A percentile compares a stretch with the other conserved stretches of the same genome.
Evolutionary conservation across 2,113 vertebrate species (phyloP).

Genomic region (Tachuris rubrigastra): DNA sequence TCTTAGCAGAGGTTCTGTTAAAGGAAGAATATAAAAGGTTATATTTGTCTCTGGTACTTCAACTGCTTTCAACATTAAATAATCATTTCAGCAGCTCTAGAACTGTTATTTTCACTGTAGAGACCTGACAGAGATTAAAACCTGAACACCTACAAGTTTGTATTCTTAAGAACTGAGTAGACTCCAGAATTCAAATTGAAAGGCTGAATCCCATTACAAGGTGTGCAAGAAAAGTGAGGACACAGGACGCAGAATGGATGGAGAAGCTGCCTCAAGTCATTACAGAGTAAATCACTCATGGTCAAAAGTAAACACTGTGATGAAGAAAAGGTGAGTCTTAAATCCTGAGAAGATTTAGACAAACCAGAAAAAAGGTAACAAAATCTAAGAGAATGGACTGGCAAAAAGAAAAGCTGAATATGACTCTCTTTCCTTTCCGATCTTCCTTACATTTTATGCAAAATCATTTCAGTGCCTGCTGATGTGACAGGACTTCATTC

Average conservation of each 20-base stretch:
- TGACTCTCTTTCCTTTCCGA: background rate
- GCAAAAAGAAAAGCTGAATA: background rate
- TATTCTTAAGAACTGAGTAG: slow-evolving; percentile 1
- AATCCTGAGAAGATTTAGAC: background rate
- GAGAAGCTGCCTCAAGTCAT: background rate
- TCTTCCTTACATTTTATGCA: background rate
- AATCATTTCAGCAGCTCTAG: background rate
- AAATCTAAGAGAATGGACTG: background rate
- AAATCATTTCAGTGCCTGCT: background rate
- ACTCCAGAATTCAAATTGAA: background rate
- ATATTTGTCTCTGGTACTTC: background rate
- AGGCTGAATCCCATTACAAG: background rate
- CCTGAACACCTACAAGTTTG: background rate
- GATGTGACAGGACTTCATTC: background rate
- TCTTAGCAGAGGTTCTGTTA: background rate
- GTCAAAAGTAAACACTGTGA: background rate
- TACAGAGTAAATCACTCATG: background rate
- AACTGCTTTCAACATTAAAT: background rate
- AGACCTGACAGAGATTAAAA: background rate
- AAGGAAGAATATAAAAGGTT: background rate
- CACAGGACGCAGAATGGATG: background rate
- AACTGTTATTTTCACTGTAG: background rate
- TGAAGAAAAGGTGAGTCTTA: background rate
- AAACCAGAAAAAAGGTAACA: background rate
- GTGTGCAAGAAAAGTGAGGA: background rate